Base-by-base conservation (phyloP, 2,113 vertebrate genomes). In the Perccottus glenii region DNA sequence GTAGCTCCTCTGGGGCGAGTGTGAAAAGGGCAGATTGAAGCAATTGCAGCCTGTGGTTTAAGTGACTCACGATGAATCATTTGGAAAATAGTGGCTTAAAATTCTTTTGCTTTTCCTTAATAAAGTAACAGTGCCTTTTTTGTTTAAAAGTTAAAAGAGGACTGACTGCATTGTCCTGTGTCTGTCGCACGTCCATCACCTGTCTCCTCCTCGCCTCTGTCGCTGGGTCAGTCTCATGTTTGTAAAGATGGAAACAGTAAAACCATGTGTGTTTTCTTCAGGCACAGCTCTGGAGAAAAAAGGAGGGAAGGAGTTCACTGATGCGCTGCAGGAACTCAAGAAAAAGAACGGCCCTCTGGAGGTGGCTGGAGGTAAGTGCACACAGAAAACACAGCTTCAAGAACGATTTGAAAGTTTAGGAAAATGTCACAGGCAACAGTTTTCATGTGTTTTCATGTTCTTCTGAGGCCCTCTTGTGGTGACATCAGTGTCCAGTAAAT, bases 341-440 rank as follows among this genome's bases (percentile, higher is more conserved):
- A 99, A 99, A 94, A 99, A 98, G 82, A 97, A 96, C 1, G 97
- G 96, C 11, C 96, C 96, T 0, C 90, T 99, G 89, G 98, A 98
- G 89, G 94, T 97, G 73, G 97, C 96, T 50, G 97, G 96, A 89
- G 98, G 98, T 98, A 87, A 84, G 85, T 80, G 48, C 48, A 9
- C 7, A 12, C 27, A 19, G 11, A 9, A 43, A 6, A 52, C 4
- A 3, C 1, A n/a, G 11, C 40, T 44, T 15, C 3, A 0, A 15
- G 2, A 32, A 0, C 5, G 12, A 4, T 2, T 3, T 40, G 38
- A 40, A 40, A 40, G 8, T 40, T 3, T 40, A 40, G 8, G 38
- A 38, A 38, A 38, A 38, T 3, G 19, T 27, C 19, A 27, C 19
- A 3, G 19, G 19, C 19, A 27, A 27, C 19, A 27, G 1, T 27